Percentiles rank a stretch among this genome's conserved stretches.
phyloP scores from a whole-genome alignment of 2,113 vertebrate genomes.

The Hydropotes inermis region DNA sequence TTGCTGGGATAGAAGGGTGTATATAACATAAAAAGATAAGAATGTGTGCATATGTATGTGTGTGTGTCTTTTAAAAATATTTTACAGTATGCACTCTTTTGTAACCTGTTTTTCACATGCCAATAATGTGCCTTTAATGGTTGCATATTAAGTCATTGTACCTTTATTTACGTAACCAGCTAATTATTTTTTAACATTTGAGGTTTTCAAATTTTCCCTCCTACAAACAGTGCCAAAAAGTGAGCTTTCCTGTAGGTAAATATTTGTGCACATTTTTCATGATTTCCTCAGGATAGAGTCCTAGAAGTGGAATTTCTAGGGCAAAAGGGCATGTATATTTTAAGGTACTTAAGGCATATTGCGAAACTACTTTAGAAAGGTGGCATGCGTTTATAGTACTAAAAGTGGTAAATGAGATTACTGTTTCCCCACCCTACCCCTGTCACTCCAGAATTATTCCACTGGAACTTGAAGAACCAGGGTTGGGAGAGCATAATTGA shows the following conservation, averaged over 20 bases:
- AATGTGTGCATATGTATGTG: neutral
- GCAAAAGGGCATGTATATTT: neutral
- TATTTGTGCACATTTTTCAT: constrained; percentile 31
- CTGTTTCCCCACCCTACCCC: neutral
- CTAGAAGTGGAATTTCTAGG: neutral
- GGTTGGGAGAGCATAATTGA: neutral
- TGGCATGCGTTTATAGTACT: neutral
- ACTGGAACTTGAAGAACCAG: neutral
- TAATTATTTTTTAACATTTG: constrained; percentile 1
- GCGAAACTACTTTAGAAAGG: neutral
- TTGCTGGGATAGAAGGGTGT: neutral
- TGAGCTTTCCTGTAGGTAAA: constrained; percentile 17
- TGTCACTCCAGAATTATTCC: neutral
- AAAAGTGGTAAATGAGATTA: neutral
- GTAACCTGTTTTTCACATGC: neutral
- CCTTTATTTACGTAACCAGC: constrained; percentile 3
- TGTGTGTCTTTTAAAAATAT: neutral
- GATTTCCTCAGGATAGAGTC: constrained; percentile 14
- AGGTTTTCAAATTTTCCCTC: neutral
- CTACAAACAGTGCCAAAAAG: neutral
- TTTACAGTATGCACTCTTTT: neutral
- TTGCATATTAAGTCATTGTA: neutral
- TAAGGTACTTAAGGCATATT: neutral
- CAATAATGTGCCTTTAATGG: neutral
- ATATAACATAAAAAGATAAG: neutral